Evolutionary conservation across 1,140 invertebrate species (phyloP).

Genomic region (Drosophila nigromelanica): DNA sequence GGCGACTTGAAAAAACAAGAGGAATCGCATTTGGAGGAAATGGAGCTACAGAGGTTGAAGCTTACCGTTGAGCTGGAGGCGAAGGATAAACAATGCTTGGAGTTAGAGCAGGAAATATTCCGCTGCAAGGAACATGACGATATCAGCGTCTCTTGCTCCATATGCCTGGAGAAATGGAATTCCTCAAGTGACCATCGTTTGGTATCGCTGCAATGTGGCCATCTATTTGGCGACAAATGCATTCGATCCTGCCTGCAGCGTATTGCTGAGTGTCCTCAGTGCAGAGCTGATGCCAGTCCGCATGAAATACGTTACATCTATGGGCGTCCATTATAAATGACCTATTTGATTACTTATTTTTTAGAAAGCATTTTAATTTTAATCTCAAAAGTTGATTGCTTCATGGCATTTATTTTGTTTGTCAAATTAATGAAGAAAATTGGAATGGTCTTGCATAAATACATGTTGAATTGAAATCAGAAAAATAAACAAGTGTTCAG

Average conservation of each 20-base stretch:
- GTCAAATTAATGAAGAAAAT: no score
- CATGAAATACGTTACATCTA: not conserved
- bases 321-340: not conserved
- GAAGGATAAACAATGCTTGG: not conserved
- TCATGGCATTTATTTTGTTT: no score
- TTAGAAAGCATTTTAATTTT: no score
- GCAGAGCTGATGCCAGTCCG: not conserved
- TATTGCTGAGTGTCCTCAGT: not conserved
- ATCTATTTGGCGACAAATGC: slow-evolving; percentile 12
- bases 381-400: no score
- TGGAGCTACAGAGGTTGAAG: not conserved
- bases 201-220: not conserved
- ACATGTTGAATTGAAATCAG: not conserved
- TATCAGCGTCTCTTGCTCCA: not conserved
- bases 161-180: slow-evolving; percentile 4
- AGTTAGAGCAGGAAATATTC: not conserved
- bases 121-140: not conserved
- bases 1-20: not conserved
- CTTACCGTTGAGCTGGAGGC: not conserved
- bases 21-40: slow-evolving; percentile 1
- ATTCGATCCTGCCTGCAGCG: not conserved
- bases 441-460: not conserved
- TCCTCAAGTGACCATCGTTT: not conserved
- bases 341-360: no score
- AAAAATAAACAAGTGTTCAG: not conserved